These are phyloP conservation scores for Echinarachnius parma DNA, from an alignment of 53 echinoderm and acorn worm species.

Conservation along the genomic window DNA sequence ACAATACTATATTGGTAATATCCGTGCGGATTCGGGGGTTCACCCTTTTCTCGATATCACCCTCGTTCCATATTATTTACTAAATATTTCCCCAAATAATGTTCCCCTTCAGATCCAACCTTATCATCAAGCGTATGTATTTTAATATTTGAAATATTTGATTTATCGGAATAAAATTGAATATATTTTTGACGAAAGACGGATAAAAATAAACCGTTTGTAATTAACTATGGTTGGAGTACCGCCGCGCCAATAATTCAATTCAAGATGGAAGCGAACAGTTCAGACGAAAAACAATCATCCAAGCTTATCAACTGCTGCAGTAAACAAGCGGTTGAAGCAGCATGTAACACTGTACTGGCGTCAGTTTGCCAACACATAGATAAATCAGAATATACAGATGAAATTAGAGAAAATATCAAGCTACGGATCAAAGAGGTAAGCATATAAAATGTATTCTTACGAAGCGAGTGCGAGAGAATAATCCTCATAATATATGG, in stretches of 20 bases:
- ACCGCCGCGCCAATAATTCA: neutral
- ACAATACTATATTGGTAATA: too few species aligned
- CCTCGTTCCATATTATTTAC: conserved; percentile 11
- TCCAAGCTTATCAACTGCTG: conserved; percentile 6
- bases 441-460: conserved; percentile 4
- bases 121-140: neutral
- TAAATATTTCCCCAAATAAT: too few species aligned
- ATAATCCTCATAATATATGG: too few species aligned
- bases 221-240: too few species aligned
- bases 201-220: neutral
- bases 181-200: neutral
- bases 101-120: neutral
- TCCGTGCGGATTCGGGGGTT: conserved; percentile 18
- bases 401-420: conserved; percentile 30
- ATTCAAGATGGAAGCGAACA: neutral
- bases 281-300: neutral
- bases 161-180: neutral
- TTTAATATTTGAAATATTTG: neutral
- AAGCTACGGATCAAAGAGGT: conserved; percentile 39
- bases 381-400: conserved; percentile 19
- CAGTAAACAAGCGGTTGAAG: conserved; percentile 34
- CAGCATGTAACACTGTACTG: conserved; percentile 16
- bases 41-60: neutral
- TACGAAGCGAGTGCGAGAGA: neutral
- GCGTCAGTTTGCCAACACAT: conserved; percentile 19